phyloP scores from a whole-genome alignment of 1,140 invertebrate species.

The Globodera rostochiensis region DNA sequence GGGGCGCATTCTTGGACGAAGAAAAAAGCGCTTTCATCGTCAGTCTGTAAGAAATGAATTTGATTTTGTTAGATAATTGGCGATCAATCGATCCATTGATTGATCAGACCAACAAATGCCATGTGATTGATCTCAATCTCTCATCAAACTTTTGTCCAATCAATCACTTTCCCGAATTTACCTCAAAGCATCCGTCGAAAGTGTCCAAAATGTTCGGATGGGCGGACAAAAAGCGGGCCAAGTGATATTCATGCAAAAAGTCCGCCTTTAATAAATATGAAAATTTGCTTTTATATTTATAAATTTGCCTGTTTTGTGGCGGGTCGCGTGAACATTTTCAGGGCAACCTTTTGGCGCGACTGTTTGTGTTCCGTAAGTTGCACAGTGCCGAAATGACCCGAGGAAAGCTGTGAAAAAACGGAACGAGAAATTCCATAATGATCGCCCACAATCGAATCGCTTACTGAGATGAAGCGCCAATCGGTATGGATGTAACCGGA shows the following conservation, averaged over 20 bases:
- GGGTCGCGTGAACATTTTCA: slow-evolving; percentile 61
- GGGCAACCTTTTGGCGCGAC: slow-evolving; percentile 50
- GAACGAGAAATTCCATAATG: no score
- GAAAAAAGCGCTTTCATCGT: slow-evolving; percentile 59
- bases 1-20: slow-evolving; percentile 63
- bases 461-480: no score
- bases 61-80: no score
- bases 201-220: slow-evolving; percentile 69
- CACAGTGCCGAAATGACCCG: slow-evolving; percentile 57
- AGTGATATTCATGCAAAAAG: slow-evolving; percentile 71
- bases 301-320: slow-evolving; percentile 60
- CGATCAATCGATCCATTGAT: no score
- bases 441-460: no score
- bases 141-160: no score
- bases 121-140: no score
- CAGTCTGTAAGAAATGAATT: slow-evolving; percentile 58
- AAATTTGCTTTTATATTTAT: no score
- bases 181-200: slow-evolving; percentile 62
- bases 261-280: slow-evolving; percentile 60
- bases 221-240: slow-evolving; percentile 71
- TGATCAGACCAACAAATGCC: no score
- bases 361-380: slow-evolving; percentile 61
- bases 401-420: not conserved
- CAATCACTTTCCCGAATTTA: not conserved
- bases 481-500: no score